Base-by-base conservation (phyloP, 2,113 vertebrate genomes). In the Lycaon pictus region DNA sequence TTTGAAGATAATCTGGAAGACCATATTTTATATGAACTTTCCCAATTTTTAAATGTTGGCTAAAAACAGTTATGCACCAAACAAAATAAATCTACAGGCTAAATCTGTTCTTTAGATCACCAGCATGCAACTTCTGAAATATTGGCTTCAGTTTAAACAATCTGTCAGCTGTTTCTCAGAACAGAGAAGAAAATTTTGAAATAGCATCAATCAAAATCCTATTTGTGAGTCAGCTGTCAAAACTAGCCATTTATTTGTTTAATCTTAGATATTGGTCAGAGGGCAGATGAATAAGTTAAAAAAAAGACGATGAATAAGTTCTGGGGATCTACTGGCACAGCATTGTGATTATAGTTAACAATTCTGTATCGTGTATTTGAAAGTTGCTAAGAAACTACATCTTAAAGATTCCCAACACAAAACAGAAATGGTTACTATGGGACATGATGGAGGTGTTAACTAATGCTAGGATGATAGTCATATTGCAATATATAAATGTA, bases 151-250 rank as follows among this genome's bases (percentile, higher is more conserved):
- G 25, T 90, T 97, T 48, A 65, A 92, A 92, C 23, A 84, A 27
- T 51, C 88, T 97, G 95, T 85, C 85, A 90, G 53, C 10, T 94
- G 55, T 74, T 93, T 79, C 81, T 82, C 32, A 55, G 55, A 96
- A 90, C 43, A 56, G 22, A 97, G 62, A 84, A 90, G 11, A 74
- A 91, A 71, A 85, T 20, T 89, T 81, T 80, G 62, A 97, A 94
- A 88, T 77, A n/a, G 43, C 55, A 96, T 93, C 86, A 77, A 81
- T 97, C 94, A 94, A 90, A 85, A 63, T 77, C 55, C 29, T 88
- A 29, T 84, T 95, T 91, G 55, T 90, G 32, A 91, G 69, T 96
- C 76, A 51, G 48, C 87, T 97, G 82, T 96, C 91, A 97, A 92
- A 94, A 17, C 27, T 22, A 35, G 76, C 37, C 76, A 80, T 82